phyloP scores from a whole-genome alignment of 1,140 invertebrate species.

The Sitobion miscanthi region DNA sequence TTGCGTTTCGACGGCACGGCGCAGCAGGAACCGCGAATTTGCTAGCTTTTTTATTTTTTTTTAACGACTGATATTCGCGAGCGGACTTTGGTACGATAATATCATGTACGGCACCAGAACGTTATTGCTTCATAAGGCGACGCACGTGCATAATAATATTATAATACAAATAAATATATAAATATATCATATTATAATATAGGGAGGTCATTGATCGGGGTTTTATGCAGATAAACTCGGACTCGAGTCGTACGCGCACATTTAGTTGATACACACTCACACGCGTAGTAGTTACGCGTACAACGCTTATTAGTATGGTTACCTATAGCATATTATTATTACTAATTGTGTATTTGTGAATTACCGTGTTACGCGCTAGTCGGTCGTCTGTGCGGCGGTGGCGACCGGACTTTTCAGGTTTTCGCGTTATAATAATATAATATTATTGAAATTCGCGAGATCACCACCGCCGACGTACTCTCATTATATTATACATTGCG shows the following conservation, averaged over 20 bases:
- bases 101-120: neutral
- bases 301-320: neutral
- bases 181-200: neutral
- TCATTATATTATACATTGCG: too few relatives aligned
- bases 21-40: neutral
- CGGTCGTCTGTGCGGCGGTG: neutral
- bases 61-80: neutral
- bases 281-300: too few relatives aligned
- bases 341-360: neutral
- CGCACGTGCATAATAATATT: neutral
- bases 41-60: neutral
- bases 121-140: too few relatives aligned
- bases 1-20: neutral
- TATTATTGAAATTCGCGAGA: neutral
- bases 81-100: neutral
- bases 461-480: neutral
- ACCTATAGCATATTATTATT: neutral
- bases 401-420: neutral
- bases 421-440: neutral
- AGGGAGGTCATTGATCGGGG: neutral
- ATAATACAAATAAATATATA: neutral
- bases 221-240: slow-evolving; percentile 24
- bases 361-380: neutral
- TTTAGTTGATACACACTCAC: neutral
- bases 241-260: neutral